Evolutionary conservation across 1,140 invertebrate species (phyloP).

Genomic region (Temnothorax curvispinosus): DNA sequence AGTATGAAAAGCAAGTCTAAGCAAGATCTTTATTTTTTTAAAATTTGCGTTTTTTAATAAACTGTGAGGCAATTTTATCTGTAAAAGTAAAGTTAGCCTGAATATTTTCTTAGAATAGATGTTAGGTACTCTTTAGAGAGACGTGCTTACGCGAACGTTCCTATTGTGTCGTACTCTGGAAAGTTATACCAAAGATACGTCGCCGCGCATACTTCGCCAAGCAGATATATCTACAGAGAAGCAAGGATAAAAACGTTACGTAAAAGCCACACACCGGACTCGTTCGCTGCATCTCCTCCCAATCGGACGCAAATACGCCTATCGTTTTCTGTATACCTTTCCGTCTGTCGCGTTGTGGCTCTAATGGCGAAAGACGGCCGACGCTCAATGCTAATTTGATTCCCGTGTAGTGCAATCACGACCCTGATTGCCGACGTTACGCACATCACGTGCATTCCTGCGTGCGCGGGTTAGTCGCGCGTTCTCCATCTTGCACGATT

Average conservation of each 20-base stretch:
- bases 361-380: conserved; percentile 69
- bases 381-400: conserved; percentile 78
- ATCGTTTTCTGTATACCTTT: conserved; percentile 56
- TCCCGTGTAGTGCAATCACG: conserved; percentile 78
- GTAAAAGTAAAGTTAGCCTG: not conserved
- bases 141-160: not conserved
- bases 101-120: not conserved
- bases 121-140: not conserved
- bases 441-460: conserved; percentile 75
- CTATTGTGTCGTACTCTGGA: not conserved
- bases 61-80: not conserved
- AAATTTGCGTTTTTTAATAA: not conserved
- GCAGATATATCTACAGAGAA: conserved; percentile 9
- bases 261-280: conserved; percentile 42
- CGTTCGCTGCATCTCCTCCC: conserved; percentile 17
- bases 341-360: conserved; percentile 20
- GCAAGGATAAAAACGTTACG: conserved; percentile 47
- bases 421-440: conserved; percentile 71
- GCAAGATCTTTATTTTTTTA: not conserved
- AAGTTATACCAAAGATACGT: conserved; percentile 4
- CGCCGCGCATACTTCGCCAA: not conserved
- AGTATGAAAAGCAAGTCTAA: not conserved
- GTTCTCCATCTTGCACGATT: conserved; percentile 72
- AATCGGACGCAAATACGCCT: conserved; percentile 61
- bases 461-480: conserved; percentile 49